phyloP scores from a whole-genome alignment of 1,140 invertebrate species.

The Listronotus oregonensis region DNA sequence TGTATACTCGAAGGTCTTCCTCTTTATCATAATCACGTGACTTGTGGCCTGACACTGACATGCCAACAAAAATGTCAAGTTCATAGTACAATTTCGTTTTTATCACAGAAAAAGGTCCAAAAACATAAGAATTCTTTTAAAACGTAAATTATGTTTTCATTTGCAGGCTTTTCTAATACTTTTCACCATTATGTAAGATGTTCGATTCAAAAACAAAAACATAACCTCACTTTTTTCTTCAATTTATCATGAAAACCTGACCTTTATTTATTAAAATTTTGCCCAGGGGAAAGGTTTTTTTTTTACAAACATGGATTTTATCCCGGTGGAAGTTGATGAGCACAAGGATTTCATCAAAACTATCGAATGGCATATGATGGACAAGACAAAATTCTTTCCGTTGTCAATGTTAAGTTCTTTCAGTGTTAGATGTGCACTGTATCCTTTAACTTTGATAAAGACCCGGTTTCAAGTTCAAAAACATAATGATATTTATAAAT shows the following conservation, averaged over 20 bases:
- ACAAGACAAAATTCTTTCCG: constrained; percentile 91
- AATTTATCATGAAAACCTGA: constrained; percentile 19
- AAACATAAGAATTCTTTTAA: background rate
- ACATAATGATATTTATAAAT: constrained; percentile 80
- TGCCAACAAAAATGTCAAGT: constrained; percentile 20
- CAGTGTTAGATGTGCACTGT: constrained; percentile 85
- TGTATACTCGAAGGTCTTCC: no score
- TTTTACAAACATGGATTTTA: constrained; percentile 33
- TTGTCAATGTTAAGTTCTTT: constrained; percentile 87
- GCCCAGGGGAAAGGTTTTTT: background rate
- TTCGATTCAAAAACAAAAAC: constrained; percentile 1
- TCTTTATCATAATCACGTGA: no score
- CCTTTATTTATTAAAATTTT: background rate
- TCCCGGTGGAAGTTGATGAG: constrained; percentile 26
- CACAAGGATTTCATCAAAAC: constrained; percentile 67
- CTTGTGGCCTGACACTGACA: no score
- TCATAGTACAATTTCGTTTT: constrained; percentile 27
- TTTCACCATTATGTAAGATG: constrained; percentile 19
- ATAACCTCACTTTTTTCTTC: constrained; percentile 10
- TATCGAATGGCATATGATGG: constrained; percentile 79
- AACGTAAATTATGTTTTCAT: background rate
- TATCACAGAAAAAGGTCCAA: constrained; percentile 1
- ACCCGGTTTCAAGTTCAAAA: constrained; percentile 92
- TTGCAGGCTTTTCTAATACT: background rate
- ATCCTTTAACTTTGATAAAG: constrained; percentile 96